A percentile compares a stretch with the other conserved stretches of the same genome.
phyloP scores from a whole-genome alignment of 2,888 invertebrate genomes.

The Athetis lepigone region DNA sequence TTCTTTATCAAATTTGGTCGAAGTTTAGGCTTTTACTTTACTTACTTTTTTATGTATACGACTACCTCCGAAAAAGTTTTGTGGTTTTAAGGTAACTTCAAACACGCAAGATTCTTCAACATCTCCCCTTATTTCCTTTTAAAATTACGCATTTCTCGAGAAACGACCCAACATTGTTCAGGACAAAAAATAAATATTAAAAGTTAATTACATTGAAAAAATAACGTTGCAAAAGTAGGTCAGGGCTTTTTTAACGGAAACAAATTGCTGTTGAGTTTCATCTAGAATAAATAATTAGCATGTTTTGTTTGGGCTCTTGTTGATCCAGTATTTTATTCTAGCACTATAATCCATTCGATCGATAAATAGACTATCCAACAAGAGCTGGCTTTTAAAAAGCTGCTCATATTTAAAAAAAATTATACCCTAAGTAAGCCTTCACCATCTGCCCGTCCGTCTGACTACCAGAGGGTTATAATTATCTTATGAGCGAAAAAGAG shows the following conservation, averaged over 20 bases:
- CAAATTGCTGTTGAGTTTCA: conserved; percentile 38
- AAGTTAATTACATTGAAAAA: conserved; percentile 42
- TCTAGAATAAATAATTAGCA: conserved; percentile 47
- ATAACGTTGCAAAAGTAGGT: conserved; percentile 37
- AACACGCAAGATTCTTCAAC: neutral
- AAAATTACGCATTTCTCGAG: neutral
- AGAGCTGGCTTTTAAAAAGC: neutral
- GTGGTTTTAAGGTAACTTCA: neutral
- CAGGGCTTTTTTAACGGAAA: conserved; percentile 26
- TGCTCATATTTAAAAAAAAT: neutral
- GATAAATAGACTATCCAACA: neutral
- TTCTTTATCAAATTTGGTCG: too few species aligned
- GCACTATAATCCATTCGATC: neutral
- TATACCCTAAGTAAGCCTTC: too few species aligned
- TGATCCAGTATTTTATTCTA: neutral
- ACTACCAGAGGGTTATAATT: too few species aligned
- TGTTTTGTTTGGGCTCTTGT: conserved; percentile 22
- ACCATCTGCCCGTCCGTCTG: too few species aligned
- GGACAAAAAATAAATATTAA: conserved; percentile 19
- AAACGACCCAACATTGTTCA: conserved; percentile 5
- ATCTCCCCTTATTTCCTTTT: neutral
- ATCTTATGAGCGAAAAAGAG: too few species aligned
- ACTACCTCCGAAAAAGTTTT: neutral
- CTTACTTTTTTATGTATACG: too few species aligned
- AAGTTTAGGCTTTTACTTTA: too few species aligned